A percentile compares a stretch with the other conserved stretches of the same genome.
phyloP scores from a whole-genome alignment of 2,888 invertebrate species.

The Tipula vernalis region DNA sequence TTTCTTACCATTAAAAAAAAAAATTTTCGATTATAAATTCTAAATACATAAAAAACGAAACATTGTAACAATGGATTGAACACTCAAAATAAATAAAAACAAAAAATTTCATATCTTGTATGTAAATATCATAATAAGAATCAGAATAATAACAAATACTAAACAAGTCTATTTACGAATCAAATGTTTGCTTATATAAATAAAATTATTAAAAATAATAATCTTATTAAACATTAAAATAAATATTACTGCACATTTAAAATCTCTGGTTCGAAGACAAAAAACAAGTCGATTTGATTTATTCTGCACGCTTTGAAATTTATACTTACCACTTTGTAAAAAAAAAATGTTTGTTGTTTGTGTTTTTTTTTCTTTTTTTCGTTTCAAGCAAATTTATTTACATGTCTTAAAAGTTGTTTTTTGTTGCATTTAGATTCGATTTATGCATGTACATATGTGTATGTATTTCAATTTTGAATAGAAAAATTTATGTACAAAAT shows the following conservation, averaged over 20 bases:
- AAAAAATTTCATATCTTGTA: background rate
- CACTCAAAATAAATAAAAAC: background rate
- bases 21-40: background rate
- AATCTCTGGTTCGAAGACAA: background rate
- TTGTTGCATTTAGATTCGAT: background rate
- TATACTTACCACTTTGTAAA: background rate
- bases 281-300: background rate
- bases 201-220: background rate
- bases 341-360: background rate
- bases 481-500: background rate
- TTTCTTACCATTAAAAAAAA: background rate
- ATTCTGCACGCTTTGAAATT: slow-evolving; percentile 7
- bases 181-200: background rate
- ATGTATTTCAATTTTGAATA: background rate
- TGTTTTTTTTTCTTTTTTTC: background rate
- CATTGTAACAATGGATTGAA: slow-evolving; percentile 1
- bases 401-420: background rate
- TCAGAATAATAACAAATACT: background rate
- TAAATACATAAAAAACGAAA: background rate
- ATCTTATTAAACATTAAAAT: background rate
- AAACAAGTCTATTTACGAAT: background rate
- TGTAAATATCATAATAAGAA: background rate
- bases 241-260: background rate
- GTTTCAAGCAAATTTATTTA: slow-evolving; percentile 7
- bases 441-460: background rate